Evolutionary conservation across 1,140 invertebrate genomes (phyloP), one percentile per base, ranked within the genome.

Genomic region (Cyclina sinensis): DNA sequence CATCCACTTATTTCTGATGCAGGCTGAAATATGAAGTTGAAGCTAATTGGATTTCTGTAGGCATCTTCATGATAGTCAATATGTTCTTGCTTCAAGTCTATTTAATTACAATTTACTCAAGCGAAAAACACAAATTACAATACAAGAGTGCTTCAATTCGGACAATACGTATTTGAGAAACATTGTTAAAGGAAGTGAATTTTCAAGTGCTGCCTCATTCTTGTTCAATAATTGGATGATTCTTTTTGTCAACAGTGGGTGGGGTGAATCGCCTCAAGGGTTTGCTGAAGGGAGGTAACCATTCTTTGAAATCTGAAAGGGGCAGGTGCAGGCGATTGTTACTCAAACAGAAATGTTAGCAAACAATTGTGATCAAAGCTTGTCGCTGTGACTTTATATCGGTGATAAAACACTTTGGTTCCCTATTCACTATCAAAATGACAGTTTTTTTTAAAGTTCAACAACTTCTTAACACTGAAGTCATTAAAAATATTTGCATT

Each of bases 51-150:
- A 70, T 70, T 70, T 70, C 65, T 21, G 65, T 37, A 70, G 24
- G 21, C 32, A 1, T 5, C 65, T n/a, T 35, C 7, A 0, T 21
- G 37, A 16, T 37, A 62, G 79, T 81, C 79, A 81, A 81, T 81
- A 81, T 81, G 79, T 62, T 37, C 65, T 70, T 70, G 65, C 65
- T 70, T 37, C 3, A 2, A 70, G 12, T 70, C 35, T 30, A 81
- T 81, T 81, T 81, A 81, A 81, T 81, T 81, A 81, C 79, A n/a
- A 81, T 27, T 81, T 81, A 81, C 32, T 43, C 21, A 37, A 39
- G 79, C 79, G 79, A 57, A 81, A 81, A 81, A 81, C 79, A 81
- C 79, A 62, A 62, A 81, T 81, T 62, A 81, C 30, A 43, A 43
- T 18, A 81, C 57, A 81, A 62, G 79, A 24, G 79, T 39, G 9